These are phyloP conservation scores for Paramormyrops hopkinsi DNA, from an alignment of 2,797 vertebrate genomes.

Conservation along the genomic window DNA sequence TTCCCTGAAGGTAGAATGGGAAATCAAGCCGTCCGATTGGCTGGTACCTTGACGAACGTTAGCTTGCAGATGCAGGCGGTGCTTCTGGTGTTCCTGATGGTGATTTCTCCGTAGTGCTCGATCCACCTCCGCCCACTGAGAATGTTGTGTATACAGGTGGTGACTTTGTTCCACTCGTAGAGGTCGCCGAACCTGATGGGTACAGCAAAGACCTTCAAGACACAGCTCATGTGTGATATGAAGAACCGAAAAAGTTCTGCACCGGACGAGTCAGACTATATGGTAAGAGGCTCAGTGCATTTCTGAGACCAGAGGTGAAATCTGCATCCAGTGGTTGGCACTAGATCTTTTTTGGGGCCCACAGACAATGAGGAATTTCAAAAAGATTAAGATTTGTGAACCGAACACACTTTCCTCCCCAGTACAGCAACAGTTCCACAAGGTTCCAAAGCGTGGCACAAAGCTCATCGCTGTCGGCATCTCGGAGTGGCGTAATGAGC, in stretches of 20 bases:
- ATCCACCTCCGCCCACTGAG: conserved; percentile 96
- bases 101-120: conserved; percentile 96
- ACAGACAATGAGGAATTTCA: not conserved
- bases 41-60: conserved; percentile 88
- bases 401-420: not conserved
- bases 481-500: not conserved
- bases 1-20: not conserved
- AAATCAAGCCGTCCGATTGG: not conserved
- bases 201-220: conserved; percentile 1
- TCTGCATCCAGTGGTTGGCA: not conserved
- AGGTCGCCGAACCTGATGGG: conserved; percentile 81
- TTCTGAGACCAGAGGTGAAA: not conserved
- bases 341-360: not conserved
- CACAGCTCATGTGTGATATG: not conserved
- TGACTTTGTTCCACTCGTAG: conserved; percentile 99
- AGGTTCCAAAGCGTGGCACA: not conserved
- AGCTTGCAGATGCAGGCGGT: conserved; percentile 93
- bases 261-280: not conserved
- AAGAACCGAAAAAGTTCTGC: not conserved
- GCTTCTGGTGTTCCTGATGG: conserved; percentile 89
- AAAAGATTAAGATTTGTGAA: not conserved
- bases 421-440: not conserved
- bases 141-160: conserved; percentile 98
- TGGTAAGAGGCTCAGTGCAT: not conserved
- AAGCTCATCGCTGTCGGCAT: not conserved